Conservation (phyloP, 1,140 invertebrate species). For the Plectrocnemia conspersa region DNA sequence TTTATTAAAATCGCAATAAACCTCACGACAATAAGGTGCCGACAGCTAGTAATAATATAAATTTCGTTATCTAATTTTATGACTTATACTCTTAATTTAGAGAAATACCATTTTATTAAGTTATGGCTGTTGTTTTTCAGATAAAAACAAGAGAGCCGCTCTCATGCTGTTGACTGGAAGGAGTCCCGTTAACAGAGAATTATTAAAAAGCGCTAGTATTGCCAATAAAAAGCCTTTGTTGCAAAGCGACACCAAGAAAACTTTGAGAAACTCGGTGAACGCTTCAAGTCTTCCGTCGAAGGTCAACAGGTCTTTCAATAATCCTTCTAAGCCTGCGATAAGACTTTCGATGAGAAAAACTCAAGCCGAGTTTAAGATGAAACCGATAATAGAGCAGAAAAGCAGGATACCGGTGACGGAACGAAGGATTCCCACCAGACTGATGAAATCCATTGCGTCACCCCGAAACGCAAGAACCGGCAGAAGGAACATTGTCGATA, state of each 20-base stretch:
- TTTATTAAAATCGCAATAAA: too few species aligned
- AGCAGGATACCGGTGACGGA: constrained; percentile 14
- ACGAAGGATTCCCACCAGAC: not conserved
- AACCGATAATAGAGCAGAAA: not conserved
- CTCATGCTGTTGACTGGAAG: constrained; percentile 26
- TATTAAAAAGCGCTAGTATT: not conserved
- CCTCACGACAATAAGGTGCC: too few species aligned
- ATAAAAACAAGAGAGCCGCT: constrained; percentile 32
- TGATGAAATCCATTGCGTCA: not conserved
- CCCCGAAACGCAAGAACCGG: not conserved
- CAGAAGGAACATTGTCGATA: not conserved
- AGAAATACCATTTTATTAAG: not conserved
- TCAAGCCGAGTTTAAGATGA: not conserved
- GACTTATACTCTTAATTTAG: not conserved
- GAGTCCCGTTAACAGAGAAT: constrained; percentile 17
- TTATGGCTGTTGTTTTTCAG: constrained; percentile 13
- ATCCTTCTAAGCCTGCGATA: not conserved
- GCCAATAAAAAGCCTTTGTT: too few species aligned
- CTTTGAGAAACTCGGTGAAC: too few species aligned
- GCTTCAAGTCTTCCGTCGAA: too few species aligned
- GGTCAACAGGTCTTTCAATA: too few species aligned
- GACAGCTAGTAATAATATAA: too few species aligned
- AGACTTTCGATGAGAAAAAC: constrained; percentile 14
- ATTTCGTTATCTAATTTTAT: not conserved
- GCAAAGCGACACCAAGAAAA: too few species aligned